These are phyloP conservation scores for Eumaeus atala DNA, from an alignment of 1,140 invertebrate genomes.

Conservation along the genomic window DNA sequence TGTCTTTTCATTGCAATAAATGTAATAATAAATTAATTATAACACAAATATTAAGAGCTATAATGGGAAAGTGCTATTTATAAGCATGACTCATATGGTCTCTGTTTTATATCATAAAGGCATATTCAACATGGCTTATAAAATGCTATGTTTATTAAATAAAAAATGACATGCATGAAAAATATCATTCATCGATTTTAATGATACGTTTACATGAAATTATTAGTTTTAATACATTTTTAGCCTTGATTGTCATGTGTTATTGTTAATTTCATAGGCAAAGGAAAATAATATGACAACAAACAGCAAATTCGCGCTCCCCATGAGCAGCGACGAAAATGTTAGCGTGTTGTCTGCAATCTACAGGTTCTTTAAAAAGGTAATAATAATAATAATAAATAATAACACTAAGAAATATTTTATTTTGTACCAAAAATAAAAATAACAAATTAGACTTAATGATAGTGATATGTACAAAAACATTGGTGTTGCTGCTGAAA, in stretches of 20 bases:
- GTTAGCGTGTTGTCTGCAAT: conserved; percentile 53
- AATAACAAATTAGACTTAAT: too few relatives aligned
- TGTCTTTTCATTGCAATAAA: conserved; percentile 10
- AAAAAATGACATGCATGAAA: too few relatives aligned
- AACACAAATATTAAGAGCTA: background rate
- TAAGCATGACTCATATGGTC: conserved; percentile 29
- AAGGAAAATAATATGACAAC: conserved; percentile 51
- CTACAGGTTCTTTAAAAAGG: conserved; percentile 66
- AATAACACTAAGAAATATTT: too few relatives aligned
- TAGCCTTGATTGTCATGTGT: background rate
- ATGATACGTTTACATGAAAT: too few relatives aligned
- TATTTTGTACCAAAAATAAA: too few relatives aligned
- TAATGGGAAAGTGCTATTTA: conserved; percentile 26
- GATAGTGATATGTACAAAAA: too few relatives aligned
- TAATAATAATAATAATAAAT: too few relatives aligned
- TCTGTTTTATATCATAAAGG: too few relatives aligned
- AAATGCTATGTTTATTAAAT: too few relatives aligned
- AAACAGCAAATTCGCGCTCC: conserved; percentile 56
- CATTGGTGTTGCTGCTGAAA: too few relatives aligned
- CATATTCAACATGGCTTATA: too few relatives aligned
- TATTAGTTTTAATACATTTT: background rate
- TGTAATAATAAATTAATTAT: background rate
- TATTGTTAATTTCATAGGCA: conserved; percentile 28
- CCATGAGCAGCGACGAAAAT: conserved; percentile 53
- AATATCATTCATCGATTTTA: too few relatives aligned